Conservation (phyloP, 2,113 vertebrate species). For the Uria lomvia region DNA sequence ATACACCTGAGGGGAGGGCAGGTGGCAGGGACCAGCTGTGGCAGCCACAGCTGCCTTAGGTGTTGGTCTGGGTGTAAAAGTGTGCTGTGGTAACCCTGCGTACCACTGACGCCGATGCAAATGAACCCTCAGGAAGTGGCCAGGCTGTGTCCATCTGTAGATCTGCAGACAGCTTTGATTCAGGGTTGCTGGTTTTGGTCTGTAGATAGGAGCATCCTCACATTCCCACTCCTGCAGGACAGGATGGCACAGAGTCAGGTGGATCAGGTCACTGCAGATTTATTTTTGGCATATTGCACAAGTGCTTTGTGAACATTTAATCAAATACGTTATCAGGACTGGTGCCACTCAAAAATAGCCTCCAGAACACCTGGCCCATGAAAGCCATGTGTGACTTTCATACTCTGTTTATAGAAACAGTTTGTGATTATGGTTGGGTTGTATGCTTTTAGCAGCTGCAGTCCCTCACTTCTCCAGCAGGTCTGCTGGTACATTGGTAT, state of each 20-base stretch:
- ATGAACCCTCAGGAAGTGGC: neutral
- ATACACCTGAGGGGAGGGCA: no score
- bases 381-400: neutral
- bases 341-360: neutral
- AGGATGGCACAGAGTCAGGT: accelerated
- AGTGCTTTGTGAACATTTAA: neutral
- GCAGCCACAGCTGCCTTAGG: neutral
- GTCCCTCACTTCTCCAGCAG: neutral
- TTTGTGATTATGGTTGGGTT: neutral
- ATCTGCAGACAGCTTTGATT: neutral
- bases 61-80: no score
- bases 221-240: accelerated
- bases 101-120: accelerated
- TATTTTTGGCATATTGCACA: neutral
- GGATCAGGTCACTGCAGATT: neutral
- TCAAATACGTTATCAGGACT: neutral
- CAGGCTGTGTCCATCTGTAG: neutral
- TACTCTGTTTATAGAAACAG: neutral
- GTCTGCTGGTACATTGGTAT: accelerated
- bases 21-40: neutral
- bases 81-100: accelerated
- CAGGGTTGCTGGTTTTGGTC: neutral
- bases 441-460: neutral
- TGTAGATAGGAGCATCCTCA: neutral
- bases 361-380: neutral